Evolutionary conservation across 2,797 vertebrate genomes (phyloP).

Genomic region (Argentina silus): DNA sequence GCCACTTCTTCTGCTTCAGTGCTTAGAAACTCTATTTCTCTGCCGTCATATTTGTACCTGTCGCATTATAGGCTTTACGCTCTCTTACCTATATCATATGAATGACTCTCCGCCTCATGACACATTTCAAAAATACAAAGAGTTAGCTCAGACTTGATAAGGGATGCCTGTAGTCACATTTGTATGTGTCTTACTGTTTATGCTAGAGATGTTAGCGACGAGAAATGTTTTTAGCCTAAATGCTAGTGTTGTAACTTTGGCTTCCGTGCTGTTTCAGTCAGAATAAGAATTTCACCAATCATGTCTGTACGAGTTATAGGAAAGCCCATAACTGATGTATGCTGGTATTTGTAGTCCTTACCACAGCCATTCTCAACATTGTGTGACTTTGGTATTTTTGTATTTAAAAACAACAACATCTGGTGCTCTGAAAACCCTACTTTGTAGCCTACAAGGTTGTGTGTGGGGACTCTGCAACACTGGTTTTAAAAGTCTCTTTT

Average conservation of each 20-base stretch:
- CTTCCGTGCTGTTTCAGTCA: neutral
- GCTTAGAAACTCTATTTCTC: neutral
- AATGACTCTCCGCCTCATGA: no score
- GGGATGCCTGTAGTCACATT: constrained; percentile 2
- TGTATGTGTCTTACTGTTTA: constrained; percentile 15
- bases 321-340: neutral
- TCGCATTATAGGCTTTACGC: no score
- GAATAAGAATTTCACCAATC: neutral
- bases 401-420: constrained; percentile 42
- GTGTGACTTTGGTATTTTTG: constrained; percentile 34
- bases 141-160: neutral
- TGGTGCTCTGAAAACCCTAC: constrained; percentile 55
- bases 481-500: constrained; percentile 42
- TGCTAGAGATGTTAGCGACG: neutral
- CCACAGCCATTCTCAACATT: constrained; percentile 23
- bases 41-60: no score
- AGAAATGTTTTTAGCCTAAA: constrained; percentile 1
- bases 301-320: constrained; percentile 2
- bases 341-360: constrained; percentile 1
- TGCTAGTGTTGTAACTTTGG: constrained; percentile 3
- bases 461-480: constrained; percentile 21
- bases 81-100: no score
- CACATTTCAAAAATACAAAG: no score
- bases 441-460: constrained; percentile 16
- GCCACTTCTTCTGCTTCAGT: neutral